A percentile compares a stretch with the other conserved stretches of the same genome.
Conservation (phyloP, 2,888 invertebrate genomes). For the Zelleria hepariella region DNA sequence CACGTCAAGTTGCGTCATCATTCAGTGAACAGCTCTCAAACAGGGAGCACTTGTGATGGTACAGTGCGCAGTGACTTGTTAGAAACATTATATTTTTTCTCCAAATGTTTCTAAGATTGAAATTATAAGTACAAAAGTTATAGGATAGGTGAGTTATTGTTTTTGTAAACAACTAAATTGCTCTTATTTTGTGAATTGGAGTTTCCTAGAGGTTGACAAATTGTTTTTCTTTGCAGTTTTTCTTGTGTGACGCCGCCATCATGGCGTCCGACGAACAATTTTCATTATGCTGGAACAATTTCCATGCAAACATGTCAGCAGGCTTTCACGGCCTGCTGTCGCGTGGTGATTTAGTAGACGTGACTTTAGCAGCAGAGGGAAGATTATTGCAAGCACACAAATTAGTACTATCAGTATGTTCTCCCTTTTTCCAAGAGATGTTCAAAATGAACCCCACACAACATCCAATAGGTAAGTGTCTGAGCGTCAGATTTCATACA, state of each 20-base stretch:
- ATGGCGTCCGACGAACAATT: constrained; percentile 82
- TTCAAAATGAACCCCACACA: constrained; percentile 79
- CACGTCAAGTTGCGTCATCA: constrained; percentile 62
- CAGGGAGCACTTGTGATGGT: constrained; percentile 56
- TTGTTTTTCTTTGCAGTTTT: constrained; percentile 39
- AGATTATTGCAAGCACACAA: constrained; percentile 80
- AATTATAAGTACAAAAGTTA: constrained; percentile 61
- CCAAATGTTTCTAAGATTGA: constrained; percentile 63
- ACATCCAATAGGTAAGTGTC: constrained; percentile 75
- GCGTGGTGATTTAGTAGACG: constrained; percentile 79
- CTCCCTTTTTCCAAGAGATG: constrained; percentile 81
- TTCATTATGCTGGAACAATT: constrained; percentile 83
- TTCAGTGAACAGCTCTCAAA: constrained; percentile 52
- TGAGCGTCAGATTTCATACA: background rate
- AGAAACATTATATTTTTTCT: constrained; percentile 48
- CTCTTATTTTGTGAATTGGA: background rate
- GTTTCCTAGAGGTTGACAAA: background rate
- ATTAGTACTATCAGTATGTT: constrained; percentile 80
- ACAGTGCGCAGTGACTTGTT: constrained; percentile 34
- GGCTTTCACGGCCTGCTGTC: constrained; percentile 80
- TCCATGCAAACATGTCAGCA: constrained; percentile 80
- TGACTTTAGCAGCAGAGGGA: constrained; percentile 79
- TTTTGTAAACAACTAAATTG: background rate
- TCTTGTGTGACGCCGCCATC: constrained; percentile 60
- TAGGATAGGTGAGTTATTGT: constrained; percentile 52